A percentile compares a stretch with the other conserved stretches of the same genome.
Conservation (phyloP, 1,140 invertebrate genomes). For the Nylanderia fulva region DNA sequence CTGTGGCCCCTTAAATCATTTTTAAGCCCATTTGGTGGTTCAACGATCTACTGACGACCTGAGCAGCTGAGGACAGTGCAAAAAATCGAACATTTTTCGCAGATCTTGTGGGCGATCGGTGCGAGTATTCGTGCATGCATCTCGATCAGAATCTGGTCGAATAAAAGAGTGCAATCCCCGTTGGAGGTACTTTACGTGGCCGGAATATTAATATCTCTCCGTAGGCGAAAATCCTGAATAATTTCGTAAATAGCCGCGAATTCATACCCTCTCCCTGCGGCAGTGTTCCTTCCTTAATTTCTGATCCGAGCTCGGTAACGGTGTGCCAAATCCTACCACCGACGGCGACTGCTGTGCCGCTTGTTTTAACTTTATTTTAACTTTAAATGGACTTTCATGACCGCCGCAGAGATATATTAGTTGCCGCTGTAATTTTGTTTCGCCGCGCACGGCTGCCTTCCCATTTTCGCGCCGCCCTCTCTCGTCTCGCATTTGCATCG, state of each 20-base stretch:
- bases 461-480: constrained; percentile 24
- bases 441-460: constrained; percentile 52
- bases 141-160: not conserved
- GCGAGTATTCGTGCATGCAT: constrained; percentile 19
- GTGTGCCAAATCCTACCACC: constrained; percentile 22
- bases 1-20: no score
- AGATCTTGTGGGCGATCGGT: constrained; percentile 39
- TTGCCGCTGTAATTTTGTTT: constrained; percentile 53
- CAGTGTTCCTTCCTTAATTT: constrained; percentile 26
- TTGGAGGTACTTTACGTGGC: not conserved
- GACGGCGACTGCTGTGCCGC: not conserved
- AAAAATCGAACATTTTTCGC: not conserved
- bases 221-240: constrained; percentile 47
- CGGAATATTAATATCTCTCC: constrained; percentile 34
- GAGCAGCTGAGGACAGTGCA: not conserved
- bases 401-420: constrained; percentile 46
- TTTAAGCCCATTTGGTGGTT: not conserved
- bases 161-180: constrained; percentile 23
- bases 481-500: constrained; percentile 19
- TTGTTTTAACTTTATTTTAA: constrained; percentile 58
- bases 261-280: constrained; percentile 33
- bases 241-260: constrained; percentile 68
- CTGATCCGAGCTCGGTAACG: constrained; percentile 39
- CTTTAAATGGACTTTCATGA: constrained; percentile 60
- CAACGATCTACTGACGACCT: not conserved